Evolutionary conservation across 2,797 vertebrate species (phyloP).

Genomic region (Danio albolineatus): DNA sequence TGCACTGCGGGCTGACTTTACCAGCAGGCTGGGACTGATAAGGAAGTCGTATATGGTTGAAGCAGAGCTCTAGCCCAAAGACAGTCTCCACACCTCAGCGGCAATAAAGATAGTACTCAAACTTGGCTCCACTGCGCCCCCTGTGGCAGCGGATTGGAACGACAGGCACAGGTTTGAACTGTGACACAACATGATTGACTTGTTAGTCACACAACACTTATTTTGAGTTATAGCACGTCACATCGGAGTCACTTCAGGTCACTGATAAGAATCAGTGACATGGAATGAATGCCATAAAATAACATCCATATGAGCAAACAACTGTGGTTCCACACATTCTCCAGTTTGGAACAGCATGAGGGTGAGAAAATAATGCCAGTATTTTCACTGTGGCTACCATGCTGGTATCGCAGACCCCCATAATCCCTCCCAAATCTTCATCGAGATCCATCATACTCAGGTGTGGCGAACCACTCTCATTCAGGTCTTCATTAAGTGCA

Average conservation of each 20-base stretch:
- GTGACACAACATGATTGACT: constrained; percentile 26
- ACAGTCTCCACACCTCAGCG: constrained; percentile 71
- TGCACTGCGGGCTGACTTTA: constrained; percentile 80
- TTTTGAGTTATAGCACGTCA: constrained; percentile 13
- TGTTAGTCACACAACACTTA: constrained; percentile 23
- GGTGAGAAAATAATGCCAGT: constrained; percentile 1
- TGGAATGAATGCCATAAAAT: neutral
- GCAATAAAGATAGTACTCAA: constrained; percentile 73
- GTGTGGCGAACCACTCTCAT: constrained; percentile 7
- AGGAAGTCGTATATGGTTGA: constrained; percentile 74
- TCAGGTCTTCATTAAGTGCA: constrained; percentile 16
- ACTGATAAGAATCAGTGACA: constrained; percentile 11
- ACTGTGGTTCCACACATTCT: neutral
- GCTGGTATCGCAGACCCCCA: constrained; percentile 1
- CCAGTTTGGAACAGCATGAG: neutral
- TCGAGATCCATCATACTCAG: constrained; percentile 15
- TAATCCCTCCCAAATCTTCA: neutral
- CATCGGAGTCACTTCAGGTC: neutral
- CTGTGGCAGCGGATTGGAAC: constrained; percentile 62
- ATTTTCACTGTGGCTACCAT: neutral
- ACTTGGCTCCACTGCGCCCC: constrained; percentile 75
- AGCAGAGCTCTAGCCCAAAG: constrained; percentile 57
- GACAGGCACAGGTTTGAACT: constrained; percentile 22
- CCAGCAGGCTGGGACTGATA: constrained; percentile 81
- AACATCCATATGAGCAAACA: neutral